These are phyloP conservation scores for Myotis planiceps DNA, from an alignment of 2,797 vertebrate genomes.

Conservation along the genomic window DNA sequence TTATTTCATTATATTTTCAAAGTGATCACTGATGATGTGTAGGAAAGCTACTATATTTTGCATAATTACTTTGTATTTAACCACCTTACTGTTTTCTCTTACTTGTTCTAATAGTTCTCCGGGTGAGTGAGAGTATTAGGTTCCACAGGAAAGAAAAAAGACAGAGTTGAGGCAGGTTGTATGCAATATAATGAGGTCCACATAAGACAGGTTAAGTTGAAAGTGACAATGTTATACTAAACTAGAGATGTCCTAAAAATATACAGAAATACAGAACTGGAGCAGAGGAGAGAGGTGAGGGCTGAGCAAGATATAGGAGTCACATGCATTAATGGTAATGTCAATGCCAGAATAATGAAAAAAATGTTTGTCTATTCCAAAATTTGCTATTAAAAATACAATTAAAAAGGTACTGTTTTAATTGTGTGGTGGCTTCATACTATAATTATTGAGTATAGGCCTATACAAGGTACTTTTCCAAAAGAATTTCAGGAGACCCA, in stretches of 20 bases:
- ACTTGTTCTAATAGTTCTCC: neutral
- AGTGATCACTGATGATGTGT: neutral
- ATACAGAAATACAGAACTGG: constrained; percentile 22
- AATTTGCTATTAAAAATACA: constrained; percentile 53
- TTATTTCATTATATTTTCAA: constrained; percentile 54
- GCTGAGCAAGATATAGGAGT: neutral
- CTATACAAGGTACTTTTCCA: constrained; percentile 58
- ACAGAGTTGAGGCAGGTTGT: constrained; percentile 11
- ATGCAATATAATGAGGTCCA: constrained; percentile 38
- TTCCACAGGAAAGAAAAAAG: constrained; percentile 40
- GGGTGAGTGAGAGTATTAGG: neutral
- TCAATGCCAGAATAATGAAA: neutral
- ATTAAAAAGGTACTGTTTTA: neutral
- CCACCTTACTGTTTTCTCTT: neutral
- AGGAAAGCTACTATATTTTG: neutral
- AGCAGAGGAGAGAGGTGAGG: neutral
- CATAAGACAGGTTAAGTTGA: neutral
- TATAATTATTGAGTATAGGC: constrained; percentile 14
- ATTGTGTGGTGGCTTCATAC: constrained; percentile 42
- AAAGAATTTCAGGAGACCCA: constrained; percentile 52
- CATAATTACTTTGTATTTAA: neutral
- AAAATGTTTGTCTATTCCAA: neutral
- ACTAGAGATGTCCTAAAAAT: constrained; percentile 3
- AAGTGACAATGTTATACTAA: constrained; percentile 32
- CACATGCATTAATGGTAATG: neutral